A percentile compares a stretch with the other conserved stretches of the same genome.
Evolutionary conservation across 2,888 invertebrate genomes (phyloP).

Genomic region (Boloria euphrosyne): DNA sequence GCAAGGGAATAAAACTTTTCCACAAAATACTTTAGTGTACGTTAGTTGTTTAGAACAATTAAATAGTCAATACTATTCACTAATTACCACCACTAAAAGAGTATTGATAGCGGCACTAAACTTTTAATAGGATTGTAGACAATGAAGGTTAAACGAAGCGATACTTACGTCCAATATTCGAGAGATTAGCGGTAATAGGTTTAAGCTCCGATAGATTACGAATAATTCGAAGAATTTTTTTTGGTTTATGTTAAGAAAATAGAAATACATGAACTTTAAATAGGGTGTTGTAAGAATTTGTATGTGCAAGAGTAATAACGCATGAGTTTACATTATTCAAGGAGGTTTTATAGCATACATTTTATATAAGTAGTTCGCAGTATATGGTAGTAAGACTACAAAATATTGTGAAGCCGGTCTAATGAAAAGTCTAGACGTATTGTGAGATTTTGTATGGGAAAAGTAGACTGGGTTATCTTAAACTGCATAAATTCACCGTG

Average conservation of each 20-base stretch:
- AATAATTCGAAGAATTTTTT: slow-evolving; percentile 8
- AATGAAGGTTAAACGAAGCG: slow-evolving; percentile 30
- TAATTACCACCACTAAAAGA: slow-evolving; percentile 21
- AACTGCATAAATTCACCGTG: neutral
- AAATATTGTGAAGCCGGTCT: slow-evolving; percentile 37
- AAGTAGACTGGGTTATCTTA: slow-evolving; percentile 6
- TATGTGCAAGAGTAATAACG: neutral
- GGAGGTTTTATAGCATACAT: slow-evolving; percentile 1
- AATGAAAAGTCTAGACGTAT: slow-evolving; percentile 65
- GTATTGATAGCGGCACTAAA: slow-evolving; percentile 22
- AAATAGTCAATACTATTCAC: slow-evolving; percentile 11
- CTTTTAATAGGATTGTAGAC: slow-evolving; percentile 27
- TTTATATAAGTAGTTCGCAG: slow-evolving; percentile 12
- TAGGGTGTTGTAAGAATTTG: slow-evolving; percentile 8
- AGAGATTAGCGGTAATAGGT: slow-evolving; percentile 26
- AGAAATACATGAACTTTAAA: neutral
- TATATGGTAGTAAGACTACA: slow-evolving; percentile 18
- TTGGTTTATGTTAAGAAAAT: neutral
- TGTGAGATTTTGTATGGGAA: slow-evolving; percentile 43
- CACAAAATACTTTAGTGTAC: slow-evolving; percentile 7
- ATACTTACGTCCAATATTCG: slow-evolving; percentile 27
- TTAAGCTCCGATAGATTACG: slow-evolving; percentile 26
- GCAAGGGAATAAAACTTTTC: slow-evolving; percentile 18
- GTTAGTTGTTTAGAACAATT: slow-evolving; percentile 12
- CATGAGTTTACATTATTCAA: slow-evolving; percentile 9